These are phyloP conservation scores for Natrix natrix DNA, from an alignment of 2,797 vertebrate species.

Conservation along the genomic window DNA sequence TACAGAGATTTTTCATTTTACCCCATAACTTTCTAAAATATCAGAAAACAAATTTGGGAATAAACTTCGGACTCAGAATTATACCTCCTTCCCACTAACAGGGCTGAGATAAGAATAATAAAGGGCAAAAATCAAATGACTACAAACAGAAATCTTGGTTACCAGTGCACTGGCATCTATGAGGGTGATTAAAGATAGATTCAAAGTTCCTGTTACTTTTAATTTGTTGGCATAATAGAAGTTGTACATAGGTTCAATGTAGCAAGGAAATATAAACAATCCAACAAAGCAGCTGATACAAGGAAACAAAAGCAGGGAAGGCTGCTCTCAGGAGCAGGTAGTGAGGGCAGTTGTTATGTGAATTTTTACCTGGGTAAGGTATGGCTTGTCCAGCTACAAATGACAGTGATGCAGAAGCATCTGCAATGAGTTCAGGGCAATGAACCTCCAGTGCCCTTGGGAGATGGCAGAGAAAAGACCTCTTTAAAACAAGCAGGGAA, in stretches of 20 bases:
- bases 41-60: not conserved
- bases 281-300: constrained; percentile 65
- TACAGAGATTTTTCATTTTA: not conserved
- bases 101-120: too few species aligned
- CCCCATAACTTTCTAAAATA: not conserved
- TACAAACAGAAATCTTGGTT: not conserved
- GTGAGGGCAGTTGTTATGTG: constrained; percentile 69
- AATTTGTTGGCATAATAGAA: constrained; percentile 77
- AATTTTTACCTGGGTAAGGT: constrained; percentile 68
- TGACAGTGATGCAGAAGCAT: constrained; percentile 48
- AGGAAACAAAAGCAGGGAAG: constrained; percentile 60
- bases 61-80: not conserved
- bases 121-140: not conserved
- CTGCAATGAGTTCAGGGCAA: constrained; percentile 24
- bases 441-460: constrained; percentile 33
- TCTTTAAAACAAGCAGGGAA: constrained; percentile 33
- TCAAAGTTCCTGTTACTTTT: constrained; percentile 76
- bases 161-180: constrained; percentile 49
- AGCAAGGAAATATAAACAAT: constrained; percentile 62
- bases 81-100: not conserved
- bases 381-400: constrained; percentile 68
- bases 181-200: constrained; percentile 68
- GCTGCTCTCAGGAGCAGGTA: constrained; percentile 63
- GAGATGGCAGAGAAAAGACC: constrained; percentile 64
- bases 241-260: constrained; percentile 71